Percentiles rank a stretch among this genome's conserved stretches.
These are phyloP conservation scores for Ophioninae sp. DNA, from an alignment of 2,888 invertebrate species.

Conservation along the genomic window DNA sequence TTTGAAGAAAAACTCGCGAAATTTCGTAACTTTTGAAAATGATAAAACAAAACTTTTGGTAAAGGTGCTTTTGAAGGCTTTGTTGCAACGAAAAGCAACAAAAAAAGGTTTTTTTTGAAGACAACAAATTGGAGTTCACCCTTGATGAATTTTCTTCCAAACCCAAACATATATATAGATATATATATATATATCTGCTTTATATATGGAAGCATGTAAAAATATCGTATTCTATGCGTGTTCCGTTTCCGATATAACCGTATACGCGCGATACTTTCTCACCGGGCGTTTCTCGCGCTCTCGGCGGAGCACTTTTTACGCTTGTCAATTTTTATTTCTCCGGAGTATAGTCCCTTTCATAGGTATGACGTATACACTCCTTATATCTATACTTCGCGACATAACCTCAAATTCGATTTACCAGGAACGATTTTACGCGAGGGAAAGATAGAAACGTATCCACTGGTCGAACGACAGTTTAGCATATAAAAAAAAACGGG, in stretches of 20 bases:
- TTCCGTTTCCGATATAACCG: conserved; percentile 7
- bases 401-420: conserved; percentile 13
- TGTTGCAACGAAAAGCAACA: too few species aligned
- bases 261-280: conserved; percentile 8
- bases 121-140: too few species aligned
- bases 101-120: too few species aligned
- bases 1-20: too few species aligned
- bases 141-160: too few species aligned
- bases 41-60: too few species aligned
- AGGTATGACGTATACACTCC: not conserved
- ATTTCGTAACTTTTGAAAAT: too few species aligned
- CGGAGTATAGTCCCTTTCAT: conserved; percentile 18
- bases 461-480: not conserved
- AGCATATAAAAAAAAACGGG: conserved; percentile 1
- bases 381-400: not conserved
- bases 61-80: too few species aligned
- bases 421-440: conserved; percentile 4
- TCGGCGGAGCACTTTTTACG: conserved; percentile 32
- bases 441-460: conserved; percentile 9
- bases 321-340: conserved; percentile 47
- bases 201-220: conserved; percentile 9
- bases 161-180: not conserved
- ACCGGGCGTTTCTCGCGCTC: conserved; percentile 16
- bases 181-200: conserved; percentile 1
- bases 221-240: not conserved